Conservation (phyloP, 1,140 invertebrate genomes). For the Oedothorax gibbosus region DNA sequence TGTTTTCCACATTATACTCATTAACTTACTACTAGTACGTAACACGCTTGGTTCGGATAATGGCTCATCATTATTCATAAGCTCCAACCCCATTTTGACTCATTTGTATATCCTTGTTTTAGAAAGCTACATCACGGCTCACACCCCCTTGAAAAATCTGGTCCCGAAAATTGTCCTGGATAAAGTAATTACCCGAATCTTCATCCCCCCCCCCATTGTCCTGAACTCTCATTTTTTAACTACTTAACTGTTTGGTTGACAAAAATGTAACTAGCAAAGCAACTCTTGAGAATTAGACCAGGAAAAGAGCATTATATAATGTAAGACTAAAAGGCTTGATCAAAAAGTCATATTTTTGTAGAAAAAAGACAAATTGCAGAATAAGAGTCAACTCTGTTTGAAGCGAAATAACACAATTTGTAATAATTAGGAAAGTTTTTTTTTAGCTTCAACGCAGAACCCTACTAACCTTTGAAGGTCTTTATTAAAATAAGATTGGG, state of each 20-base stretch:
- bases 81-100: not conserved
- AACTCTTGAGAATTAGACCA: too few species aligned
- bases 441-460: too few species aligned
- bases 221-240: slow-evolving; percentile 6
- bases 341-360: too few species aligned
- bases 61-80: slow-evolving; percentile 56
- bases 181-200: slow-evolving; percentile 31
- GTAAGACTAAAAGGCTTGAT: too few species aligned
- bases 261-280: too few species aligned
- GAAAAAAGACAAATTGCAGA: too few species aligned
- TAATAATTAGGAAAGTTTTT: too few species aligned
- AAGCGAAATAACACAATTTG: too few species aligned
- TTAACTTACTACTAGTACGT: not conserved
- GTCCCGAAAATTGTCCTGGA: not conserved
- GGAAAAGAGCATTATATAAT: too few species aligned
- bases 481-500: too few species aligned
- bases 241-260: not conserved
- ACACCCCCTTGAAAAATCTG: slow-evolving; percentile 27
- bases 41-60: slow-evolving; percentile 17
- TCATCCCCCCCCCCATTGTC: not conserved
- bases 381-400: too few species aligned
- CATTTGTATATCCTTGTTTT: slow-evolving; percentile 35
- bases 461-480: too few species aligned
- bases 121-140: slow-evolving; percentile 21
- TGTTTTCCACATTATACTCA: slow-evolving; percentile 3